Conservation (phyloP, 35 echinoderm and acorn worm genomes). For the Ophiothrix spiculata region DNA sequence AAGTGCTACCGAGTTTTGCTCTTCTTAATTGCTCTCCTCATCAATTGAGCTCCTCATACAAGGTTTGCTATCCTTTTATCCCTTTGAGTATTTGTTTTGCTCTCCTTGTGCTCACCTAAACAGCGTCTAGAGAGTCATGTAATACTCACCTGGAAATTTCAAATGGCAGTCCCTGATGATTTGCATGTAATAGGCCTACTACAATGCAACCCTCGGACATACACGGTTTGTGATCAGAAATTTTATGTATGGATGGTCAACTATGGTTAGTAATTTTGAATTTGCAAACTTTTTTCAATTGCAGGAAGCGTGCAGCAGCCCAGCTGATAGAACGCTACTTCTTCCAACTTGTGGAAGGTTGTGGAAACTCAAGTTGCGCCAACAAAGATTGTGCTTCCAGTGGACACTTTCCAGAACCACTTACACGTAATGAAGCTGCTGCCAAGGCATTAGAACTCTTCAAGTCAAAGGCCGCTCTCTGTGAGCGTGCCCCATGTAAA, state of each 20-base stretch:
- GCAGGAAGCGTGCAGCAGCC: conserved; percentile 91
- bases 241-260: no score
- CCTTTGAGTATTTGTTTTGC: no score
- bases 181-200: neutral
- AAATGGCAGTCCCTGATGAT: neutral
- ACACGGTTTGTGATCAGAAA: no score
- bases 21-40: no score
- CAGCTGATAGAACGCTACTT: conserved; percentile 89
- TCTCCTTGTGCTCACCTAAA: no score
- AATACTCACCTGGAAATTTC: neutral
- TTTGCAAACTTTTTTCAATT: neutral
- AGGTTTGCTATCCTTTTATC: no score
- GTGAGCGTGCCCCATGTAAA: conserved; percentile 32
- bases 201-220: neutral
- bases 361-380: conserved; percentile 64
- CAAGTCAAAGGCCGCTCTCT: conserved; percentile 80
- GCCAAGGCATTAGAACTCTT: conserved; percentile 83
- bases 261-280: neutral
- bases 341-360: conserved; percentile 92
- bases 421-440: conserved; percentile 84
- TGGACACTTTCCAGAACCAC: conserved; percentile 12
- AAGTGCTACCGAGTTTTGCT: no score
- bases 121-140: neutral
- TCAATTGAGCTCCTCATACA: no score
- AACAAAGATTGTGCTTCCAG: conserved; percentile 95